Base-by-base conservation (phyloP, 2,113 vertebrate genomes). In the Ptilorrhoa leucosticta region DNA sequence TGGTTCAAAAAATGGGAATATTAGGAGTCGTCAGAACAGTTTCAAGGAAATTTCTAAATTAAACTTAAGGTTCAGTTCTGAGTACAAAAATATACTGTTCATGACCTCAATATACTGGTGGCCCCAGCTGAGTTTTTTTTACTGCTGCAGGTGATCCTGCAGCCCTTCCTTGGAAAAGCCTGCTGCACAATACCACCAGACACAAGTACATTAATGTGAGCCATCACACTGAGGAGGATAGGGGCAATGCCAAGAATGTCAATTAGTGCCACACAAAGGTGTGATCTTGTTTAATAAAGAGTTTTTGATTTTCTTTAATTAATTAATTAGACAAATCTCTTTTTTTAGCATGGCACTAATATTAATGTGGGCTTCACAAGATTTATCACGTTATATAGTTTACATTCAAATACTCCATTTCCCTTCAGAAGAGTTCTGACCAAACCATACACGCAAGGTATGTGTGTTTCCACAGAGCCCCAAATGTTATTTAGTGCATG, bases 231-330 rank as follows among this genome's bases (percentile, higher is more conserved):
- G 50, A 58, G n/a, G 27, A 86, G 21, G 21, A n/a, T 47, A 56
- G 0, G 21, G 60, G 33, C 13, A 90, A 71, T 45, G 13, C 7
- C 47, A 77, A 42, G 20, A 11, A 58, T 6, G 16, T 30, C 72
- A 60, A 17, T 31, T 68, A 48, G 50, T 17, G 40, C 9, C 12
- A 73, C 42, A 39, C 31, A 4, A 90, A 79, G 26, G 48, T 73
- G 61, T 68, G 35, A 45, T 21, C 23, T 24, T 61, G 16, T 44
- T 78, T 95, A 66, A 95, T 82, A 64, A 79, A 18, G 63, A 45
- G 15, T 16, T 50, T 92, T 91, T 37, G 0, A 69, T 91, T 92
- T 83, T 90, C 93, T n/a, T 94, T 75, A 95, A 83, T 72, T 87
- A 88, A 76, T 69, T 31, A 78, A 91, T 37, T 48, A 37, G 20